Conservation (phyloP, 2,113 vertebrate species). For the Petrocephalus zakoni region DNA sequence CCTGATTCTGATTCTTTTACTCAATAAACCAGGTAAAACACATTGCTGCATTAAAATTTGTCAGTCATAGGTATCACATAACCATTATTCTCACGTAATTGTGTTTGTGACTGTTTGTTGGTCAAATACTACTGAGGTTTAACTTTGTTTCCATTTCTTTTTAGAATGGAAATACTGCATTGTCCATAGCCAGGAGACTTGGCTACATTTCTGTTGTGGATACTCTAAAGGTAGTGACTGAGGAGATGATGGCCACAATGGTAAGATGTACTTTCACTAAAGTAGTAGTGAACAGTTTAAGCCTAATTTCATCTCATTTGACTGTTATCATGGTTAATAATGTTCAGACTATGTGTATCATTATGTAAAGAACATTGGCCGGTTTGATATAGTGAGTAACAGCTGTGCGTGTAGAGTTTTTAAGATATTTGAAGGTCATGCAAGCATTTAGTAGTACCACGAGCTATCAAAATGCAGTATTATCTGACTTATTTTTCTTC, state of each 20-base stretch:
- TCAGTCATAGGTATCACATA: background rate
- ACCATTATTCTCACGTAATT: background rate
- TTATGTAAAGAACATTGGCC: background rate
- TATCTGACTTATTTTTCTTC: constrained; percentile 17
- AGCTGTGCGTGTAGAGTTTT: background rate
- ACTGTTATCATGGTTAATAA: background rate
- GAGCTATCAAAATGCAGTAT: background rate
- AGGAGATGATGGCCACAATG: constrained; percentile 83
- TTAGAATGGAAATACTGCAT: constrained; percentile 93
- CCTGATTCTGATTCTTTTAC: no score
- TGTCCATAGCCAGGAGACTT: constrained; percentile 85
- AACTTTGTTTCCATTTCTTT: background rate
- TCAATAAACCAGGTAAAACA: background rate
- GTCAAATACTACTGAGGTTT: background rate
- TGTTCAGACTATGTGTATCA: background rate
- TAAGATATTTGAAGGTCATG: background rate
- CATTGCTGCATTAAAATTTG: no score
- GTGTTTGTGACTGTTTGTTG: background rate
- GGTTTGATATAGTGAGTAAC: background rate
- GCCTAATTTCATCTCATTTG: background rate
- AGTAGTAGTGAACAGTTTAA: background rate
- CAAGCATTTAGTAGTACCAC: background rate
- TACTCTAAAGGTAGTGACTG: constrained; percentile 88
- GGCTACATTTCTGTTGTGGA: constrained; percentile 98
- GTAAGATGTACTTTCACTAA: constrained; percentile 54